phyloP scores from a whole-genome alignment of 1,140 invertebrate species.

The Phymastichus coffea region DNA sequence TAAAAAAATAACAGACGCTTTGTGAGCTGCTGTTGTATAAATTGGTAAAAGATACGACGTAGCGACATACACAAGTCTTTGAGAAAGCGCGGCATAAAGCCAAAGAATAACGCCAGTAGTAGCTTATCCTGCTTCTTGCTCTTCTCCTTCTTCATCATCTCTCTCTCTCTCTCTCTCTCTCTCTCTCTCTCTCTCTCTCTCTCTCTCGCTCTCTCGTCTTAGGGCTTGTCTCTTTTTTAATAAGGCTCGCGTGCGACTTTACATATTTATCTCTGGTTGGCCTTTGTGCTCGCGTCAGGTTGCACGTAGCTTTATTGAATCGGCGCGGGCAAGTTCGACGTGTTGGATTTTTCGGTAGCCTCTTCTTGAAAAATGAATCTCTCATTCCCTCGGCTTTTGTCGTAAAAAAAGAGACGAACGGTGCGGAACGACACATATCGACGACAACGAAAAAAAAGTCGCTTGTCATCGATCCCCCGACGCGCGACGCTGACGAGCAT shows the following conservation, averaged over 20 bases:
- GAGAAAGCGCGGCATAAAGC: constrained; percentile 1
- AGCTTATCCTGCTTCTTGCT: background rate
- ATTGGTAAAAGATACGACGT: too few species aligned
- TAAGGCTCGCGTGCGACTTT: constrained; percentile 30
- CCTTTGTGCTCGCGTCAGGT: constrained; percentile 40
- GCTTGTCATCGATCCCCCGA: constrained; percentile 33
- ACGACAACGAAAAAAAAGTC: constrained; percentile 28
- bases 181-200: background rate
- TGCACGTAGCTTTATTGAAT: constrained; percentile 8
- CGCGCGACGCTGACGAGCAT: constrained; percentile 32
- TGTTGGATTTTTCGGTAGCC: constrained; percentile 21
- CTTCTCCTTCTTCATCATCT: background rate
- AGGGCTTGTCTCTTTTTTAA: background rate
- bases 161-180: background rate
- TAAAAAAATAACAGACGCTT: too few species aligned
- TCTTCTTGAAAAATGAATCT: constrained; percentile 33
- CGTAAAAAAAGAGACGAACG: background rate
- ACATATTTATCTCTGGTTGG: constrained; percentile 41
- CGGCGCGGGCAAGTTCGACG: constrained; percentile 5
- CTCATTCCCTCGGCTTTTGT: too few species aligned
- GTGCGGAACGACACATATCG: background rate
- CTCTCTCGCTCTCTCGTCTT: background rate
- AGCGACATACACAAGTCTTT: too few species aligned
- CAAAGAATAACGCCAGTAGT: background rate
- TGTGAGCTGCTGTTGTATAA: too few species aligned